Conservation (phyloP, 2,888 invertebrate species). For the Patella depressa region DNA sequence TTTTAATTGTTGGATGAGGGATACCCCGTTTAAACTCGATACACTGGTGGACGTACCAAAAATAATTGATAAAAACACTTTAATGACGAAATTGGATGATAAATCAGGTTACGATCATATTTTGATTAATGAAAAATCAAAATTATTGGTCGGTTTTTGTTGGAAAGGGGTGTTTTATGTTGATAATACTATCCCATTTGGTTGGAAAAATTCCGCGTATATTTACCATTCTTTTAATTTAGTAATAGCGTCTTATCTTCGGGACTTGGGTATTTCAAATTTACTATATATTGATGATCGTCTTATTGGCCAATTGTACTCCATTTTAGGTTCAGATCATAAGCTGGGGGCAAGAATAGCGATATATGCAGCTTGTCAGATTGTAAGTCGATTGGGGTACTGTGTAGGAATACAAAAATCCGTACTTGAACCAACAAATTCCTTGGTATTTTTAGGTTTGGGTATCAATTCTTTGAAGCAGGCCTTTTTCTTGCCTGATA, state of each 20-base stretch:
- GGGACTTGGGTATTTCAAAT: not conserved
- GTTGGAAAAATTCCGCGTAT: conserved; percentile 25
- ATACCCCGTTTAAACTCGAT: conserved; percentile 26
- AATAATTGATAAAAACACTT: conserved; percentile 21
- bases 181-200: conserved; percentile 29
- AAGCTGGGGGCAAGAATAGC: not conserved
- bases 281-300: conserved; percentile 30
- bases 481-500: not conserved
- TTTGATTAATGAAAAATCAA: conserved; percentile 1
- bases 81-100: conserved; percentile 25
- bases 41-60: conserved; percentile 29
- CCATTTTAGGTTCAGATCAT: not conserved
- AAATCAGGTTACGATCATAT: conserved; percentile 36
- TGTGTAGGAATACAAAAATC: conserved; percentile 24
- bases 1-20: conserved; percentile 28
- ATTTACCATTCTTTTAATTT: not conserved
- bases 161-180: conserved; percentile 28
- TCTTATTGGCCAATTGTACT: conserved; percentile 14
- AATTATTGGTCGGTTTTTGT: conserved; percentile 30
- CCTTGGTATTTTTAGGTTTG: not conserved
- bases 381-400: conserved; percentile 28
- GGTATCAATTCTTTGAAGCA: not conserved
- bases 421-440: conserved; percentile 15
- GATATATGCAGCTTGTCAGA: conserved; percentile 16
- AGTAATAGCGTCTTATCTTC: not conserved